A percentile compares a stretch with the other conserved stretches of the same genome.
These are phyloP conservation scores for Salvelinus fontinalis DNA, from an alignment of 2,113 vertebrate species.

Conservation along the genomic window DNA sequence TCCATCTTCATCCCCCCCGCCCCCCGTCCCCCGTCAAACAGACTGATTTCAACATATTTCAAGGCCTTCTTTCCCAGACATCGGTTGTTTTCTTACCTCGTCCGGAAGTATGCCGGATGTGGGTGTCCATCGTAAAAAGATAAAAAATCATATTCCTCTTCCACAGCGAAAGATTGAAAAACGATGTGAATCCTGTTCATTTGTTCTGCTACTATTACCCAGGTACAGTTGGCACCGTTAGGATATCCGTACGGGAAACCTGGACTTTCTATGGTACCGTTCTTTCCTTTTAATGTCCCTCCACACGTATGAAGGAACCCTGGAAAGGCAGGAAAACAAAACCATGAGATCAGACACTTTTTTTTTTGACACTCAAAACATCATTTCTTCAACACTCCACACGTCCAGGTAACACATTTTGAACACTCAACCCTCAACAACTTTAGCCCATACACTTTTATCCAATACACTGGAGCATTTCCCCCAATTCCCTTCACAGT, in stretches of 20 bases:
- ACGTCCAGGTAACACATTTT: too few relatives aligned
- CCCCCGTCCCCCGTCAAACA: background rate
- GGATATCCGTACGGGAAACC: conserved; percentile 99
- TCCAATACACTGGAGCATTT: conserved; percentile 19
- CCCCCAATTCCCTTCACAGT: conserved; percentile 17
- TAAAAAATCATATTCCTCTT: conserved; percentile 99
- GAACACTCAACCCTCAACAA: too few relatives aligned
- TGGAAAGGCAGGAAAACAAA: conserved; percentile 55
- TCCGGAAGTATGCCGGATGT: conserved; percentile 93
- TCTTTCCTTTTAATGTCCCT: conserved; percentile 95
- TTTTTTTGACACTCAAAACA: too few relatives aligned
- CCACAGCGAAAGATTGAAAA: conserved; percentile 98
- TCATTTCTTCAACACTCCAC: too few relatives aligned
- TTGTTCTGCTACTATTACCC: conserved; percentile 92
- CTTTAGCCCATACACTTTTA: background rate
- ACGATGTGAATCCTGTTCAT: conserved; percentile 95
- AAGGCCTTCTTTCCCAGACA: too few relatives aligned
- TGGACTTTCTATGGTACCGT: conserved; percentile 98
- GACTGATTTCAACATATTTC: conserved; percentile 25
- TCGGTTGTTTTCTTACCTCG: conserved; percentile 79
- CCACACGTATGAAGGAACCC: conserved; percentile 98
- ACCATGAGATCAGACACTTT: background rate
- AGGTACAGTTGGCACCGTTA: conserved; percentile 73
- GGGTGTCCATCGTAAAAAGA: conserved; percentile 97
- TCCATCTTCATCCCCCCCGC: too few relatives aligned